Evolutionary conservation across 2,888 invertebrate genomes (phyloP), one percentile per base, ranked within the genome.

Genomic region (Melanostoma scalare): DNA sequence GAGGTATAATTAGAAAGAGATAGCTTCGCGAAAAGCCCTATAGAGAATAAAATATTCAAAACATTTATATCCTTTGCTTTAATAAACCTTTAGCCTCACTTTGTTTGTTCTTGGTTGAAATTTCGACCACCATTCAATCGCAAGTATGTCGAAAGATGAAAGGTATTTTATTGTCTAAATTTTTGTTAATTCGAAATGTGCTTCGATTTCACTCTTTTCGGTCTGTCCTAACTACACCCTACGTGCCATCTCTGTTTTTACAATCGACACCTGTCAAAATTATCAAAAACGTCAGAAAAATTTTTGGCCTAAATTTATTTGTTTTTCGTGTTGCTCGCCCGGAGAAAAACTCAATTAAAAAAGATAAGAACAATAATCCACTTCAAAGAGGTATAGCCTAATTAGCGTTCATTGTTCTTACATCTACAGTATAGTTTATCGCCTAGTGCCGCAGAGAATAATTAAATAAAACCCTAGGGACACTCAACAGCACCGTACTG

Each of bases 301-400:
- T 50, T 50, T 69, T 5, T n/a, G 60, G 8, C 58, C 55, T 65
- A 77, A 68, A 61, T 46, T 68, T 71, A 46, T 73, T 77, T 82
- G 35, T 81, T 71, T 76, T 50, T 77, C 55, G 20, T 61, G n/a
- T 65, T 36, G 46, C 46, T 36, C 69, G 44, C 56, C 33, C 72
- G 40, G 48, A 36, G 61, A 61, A 53, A 77, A 55, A 72, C 50
- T 73, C 55, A 77, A 82, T 82, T 73, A 68, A n/a, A 42, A 20
- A 30, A 63, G 30, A 67, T 56, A 38, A 68, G 56, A 61, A 77
- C 61, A 82, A 50, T 72, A 63, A 69, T 67, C 50, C 46, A 6
- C 3, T 38, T 35, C 6, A 61, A 38, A 40, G 38, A 63, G n/a
- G 20, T 30, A 55, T 20, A n/a, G 36, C 20, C 8, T 50, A 71